Base-by-base conservation (phyloP, 2,888 invertebrate genomes). In the Phyllotreta cruciferae region DNA sequence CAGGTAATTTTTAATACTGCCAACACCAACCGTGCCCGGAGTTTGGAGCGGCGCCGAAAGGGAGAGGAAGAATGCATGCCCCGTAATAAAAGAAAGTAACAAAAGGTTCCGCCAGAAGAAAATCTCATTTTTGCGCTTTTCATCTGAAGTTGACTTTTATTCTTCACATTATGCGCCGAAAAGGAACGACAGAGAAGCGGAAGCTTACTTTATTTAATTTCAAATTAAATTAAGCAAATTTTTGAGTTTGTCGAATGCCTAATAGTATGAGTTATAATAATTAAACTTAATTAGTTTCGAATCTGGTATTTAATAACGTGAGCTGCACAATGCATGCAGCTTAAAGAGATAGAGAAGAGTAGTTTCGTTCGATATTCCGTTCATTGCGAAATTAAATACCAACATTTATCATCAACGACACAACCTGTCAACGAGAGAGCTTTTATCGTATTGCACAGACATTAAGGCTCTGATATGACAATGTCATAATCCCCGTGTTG, bases 71-170 rank as follows among this genome's bases (percentile, higher is more conserved):
- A 52, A 52, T 63, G 63, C 58, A 57, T 65, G 65, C 62, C 66
- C 66, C 69, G 70, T 69, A 69, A 71, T 71, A 69, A 69, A 24
- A 64, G 66, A 54, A 63, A 62, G 58, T 67, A 71, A 72, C 72
- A 72, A 71, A 71, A 66, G 64, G 61, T 61, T 70, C 70, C 67
- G 66, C 67, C 60, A 62, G 70, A 67, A 68, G 70, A 69, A 71
- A 71, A 71, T 70, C 68, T 67, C 68, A 71, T 70, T 71, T 71
- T 70, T 56, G 10, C 35, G 44, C 36, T 52, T 52, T 52, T 52
- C 38, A 38, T 52, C 38, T 52, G 37, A 14, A 52, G 52, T 37
- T 52, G 52, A 52, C 52, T 52, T 52, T 52, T 52, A 52, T 52
- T 52, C 52, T 52, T 24, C 24, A 24, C 24, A 24, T 24, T 24